A percentile compares a stretch with the other conserved stretches of the same genome.
These are phyloP conservation scores for Natator depressus DNA, from an alignment of 2,113 vertebrate species.

Conservation along the genomic window DNA sequence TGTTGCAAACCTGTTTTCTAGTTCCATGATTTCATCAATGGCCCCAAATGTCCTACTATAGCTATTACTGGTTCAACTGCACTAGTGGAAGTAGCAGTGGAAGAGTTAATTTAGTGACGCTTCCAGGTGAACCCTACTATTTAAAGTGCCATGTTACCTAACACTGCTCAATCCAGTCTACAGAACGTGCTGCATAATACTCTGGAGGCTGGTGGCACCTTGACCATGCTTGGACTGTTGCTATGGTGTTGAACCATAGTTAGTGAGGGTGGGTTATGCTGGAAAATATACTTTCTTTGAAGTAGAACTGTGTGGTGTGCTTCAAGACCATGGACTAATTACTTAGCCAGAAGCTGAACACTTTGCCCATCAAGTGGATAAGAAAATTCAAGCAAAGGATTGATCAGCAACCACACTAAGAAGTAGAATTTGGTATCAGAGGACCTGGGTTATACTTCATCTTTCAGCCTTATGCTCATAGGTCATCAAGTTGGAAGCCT, in stretches of 20 bases:
- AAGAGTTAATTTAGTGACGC: neutral
- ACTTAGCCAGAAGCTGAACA: neutral
- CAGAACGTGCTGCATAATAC: neutral
- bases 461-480: neutral
- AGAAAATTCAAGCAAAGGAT: neutral
- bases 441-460: neutral
- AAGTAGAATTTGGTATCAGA: neutral
- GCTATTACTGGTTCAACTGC: neutral
- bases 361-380: accelerated
- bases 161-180: neutral
- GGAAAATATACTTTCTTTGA: neutral
- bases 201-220: neutral
- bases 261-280: neutral
- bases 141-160: neutral
- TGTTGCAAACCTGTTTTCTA: no score
- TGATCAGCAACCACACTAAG: neutral
- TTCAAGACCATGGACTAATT: neutral
- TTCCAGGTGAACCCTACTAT: neutral
- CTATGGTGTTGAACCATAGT: neutral
- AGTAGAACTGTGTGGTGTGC: neutral
- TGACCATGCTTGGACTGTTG: neutral
- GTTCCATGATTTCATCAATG: neutral
- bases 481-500: neutral
- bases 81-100: neutral
- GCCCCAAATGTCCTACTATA: neutral